These are phyloP conservation scores for Hartigia nigra DNA, from an alignment of 2,888 invertebrate species.

Conservation along the genomic window DNA sequence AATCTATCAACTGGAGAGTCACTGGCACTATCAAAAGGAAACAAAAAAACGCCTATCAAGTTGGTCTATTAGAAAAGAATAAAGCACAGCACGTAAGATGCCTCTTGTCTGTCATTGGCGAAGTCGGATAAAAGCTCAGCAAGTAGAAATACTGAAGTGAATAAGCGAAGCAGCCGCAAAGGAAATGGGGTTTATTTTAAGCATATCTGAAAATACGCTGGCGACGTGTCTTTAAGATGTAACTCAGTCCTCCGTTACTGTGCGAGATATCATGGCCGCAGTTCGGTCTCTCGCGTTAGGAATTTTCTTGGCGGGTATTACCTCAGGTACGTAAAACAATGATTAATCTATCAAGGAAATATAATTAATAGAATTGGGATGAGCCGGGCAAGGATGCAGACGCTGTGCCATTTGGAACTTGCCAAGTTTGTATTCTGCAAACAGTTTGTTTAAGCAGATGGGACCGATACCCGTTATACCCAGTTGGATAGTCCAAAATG, in stretches of 20 bases:
- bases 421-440: not conserved
- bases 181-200: slow-evolving; percentile 47
- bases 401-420: not conserved
- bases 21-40: not conserved
- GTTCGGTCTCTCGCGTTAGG: slow-evolving; percentile 21
- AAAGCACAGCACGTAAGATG: not conserved
- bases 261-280: slow-evolving; percentile 42
- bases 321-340: slow-evolving; percentile 38
- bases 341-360: not conserved
- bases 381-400: not conserved
- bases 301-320: slow-evolving; percentile 27
- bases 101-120: not conserved
- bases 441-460: not conserved
- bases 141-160: not conserved
- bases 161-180: slow-evolving; percentile 14
- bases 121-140: not conserved
- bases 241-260: slow-evolving; percentile 40
- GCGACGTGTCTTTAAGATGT: slow-evolving; percentile 27
- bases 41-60: no score
- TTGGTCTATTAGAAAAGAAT: not conserved
- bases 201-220: slow-evolving; percentile 51
- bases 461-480: not conserved
- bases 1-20: not conserved
- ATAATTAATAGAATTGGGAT: not conserved
- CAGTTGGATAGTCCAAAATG: not conserved